These are phyloP conservation scores for Crocallis elinguaria DNA, from an alignment of 2,888 invertebrate genomes.

Conservation along the genomic window DNA sequence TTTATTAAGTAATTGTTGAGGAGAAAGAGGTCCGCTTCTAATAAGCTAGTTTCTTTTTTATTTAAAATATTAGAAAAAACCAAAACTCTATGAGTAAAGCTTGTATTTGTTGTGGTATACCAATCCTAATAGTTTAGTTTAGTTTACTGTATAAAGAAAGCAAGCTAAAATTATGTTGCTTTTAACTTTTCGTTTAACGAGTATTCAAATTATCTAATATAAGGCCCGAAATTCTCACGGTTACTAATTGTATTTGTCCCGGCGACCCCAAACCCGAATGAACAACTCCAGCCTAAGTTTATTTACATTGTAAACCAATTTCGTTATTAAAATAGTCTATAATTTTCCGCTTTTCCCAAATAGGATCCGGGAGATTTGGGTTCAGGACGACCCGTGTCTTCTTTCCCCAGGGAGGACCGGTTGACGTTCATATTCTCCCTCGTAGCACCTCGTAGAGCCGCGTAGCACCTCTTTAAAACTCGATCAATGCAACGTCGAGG, in stretches of 20 bases:
- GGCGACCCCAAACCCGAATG: neutral
- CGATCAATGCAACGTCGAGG: too few species aligned
- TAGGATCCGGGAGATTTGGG: slow-evolving; percentile 29
- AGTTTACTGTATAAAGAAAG: too few species aligned
- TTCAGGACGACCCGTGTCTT: slow-evolving; percentile 35
- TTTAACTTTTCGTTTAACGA: neutral
- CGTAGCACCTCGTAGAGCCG: slow-evolving; percentile 3
- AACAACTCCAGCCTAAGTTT: slow-evolving; percentile 7
- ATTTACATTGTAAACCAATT: slow-evolving; percentile 31
- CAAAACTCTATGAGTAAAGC: too few species aligned
- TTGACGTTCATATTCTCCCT: slow-evolving; percentile 44
- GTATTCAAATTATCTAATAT: neutral
- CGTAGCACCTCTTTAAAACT: slow-evolving; percentile 3
- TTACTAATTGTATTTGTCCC: neutral
- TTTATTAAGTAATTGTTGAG: too few species aligned
- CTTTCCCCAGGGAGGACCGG: slow-evolving; percentile 39
- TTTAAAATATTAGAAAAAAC: too few species aligned
- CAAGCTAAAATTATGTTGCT: too few species aligned
- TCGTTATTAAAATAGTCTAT: slow-evolving; percentile 17
- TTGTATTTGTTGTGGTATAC: too few species aligned
- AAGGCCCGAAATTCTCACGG: neutral
- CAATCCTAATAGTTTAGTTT: too few species aligned
- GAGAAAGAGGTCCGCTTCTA: too few species aligned
- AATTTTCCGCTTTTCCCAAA: slow-evolving; percentile 19
- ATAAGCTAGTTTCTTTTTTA: too few species aligned